Evolutionary conservation across 2,888 invertebrate genomes (phyloP), one percentile per base, ranked within the genome.

Genomic region (Cynaeus angustus): DNA sequence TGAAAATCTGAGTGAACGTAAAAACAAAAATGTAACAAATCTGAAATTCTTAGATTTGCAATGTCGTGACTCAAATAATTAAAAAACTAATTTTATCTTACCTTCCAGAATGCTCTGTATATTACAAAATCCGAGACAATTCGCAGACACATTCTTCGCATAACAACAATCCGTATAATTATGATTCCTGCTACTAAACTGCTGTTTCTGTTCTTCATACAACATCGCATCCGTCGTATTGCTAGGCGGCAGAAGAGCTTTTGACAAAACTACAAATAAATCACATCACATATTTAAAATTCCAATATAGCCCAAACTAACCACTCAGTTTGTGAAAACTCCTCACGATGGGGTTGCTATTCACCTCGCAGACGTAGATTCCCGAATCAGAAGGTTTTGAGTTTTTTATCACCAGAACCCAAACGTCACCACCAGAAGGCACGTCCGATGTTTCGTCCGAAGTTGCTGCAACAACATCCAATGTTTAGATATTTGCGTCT

Each of bases 111-210:
- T 85, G 66, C 84, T 85, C 64, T 94, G 92, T 16, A 95, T 91
- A 80, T 92, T 93, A 85, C 95, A 95, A 84, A 94, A 95, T 50
- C 94, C 94, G 66, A 93, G 87, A 80, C 95, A 95, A 46, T 87
- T 84, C 7, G 86, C 83, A n/a, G 91, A 89, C 1, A 95, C 93
- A 79, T 93, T 93, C 70, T 89, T 87, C 1, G 86, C 83, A 4
- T 91, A 80, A 78, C 95, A 95, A 83, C 95, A 95, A 76, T 92
- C 91, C 0, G 94, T 94, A 84, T 94, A 94, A 83, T 95, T 94
- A 83, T 95, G 94, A 1, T 85, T 86, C 72, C 81, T 83, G 43
- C 84, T 82, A 53, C 83, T 82, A 64, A 82, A 81, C 6, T 14
- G 33, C 68, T 89, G 87, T 68, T 78, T 80, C 68, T 75, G 80